phyloP scores from a whole-genome alignment of 2,113 vertebrate genomes.

The Geothlypis trichas region DNA sequence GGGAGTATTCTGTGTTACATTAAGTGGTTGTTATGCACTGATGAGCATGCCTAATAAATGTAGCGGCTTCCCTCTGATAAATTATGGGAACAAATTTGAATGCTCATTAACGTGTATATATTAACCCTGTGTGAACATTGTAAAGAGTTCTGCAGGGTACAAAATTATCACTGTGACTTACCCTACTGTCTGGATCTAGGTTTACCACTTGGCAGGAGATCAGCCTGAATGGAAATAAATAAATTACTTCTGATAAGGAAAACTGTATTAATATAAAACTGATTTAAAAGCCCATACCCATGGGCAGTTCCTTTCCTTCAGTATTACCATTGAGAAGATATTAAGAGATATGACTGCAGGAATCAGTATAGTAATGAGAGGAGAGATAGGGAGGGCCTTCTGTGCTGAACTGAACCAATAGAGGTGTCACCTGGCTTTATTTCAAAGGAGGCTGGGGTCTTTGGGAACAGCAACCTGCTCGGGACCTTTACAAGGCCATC shows the following conservation, averaged over 20 bases:
- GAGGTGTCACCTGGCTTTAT: neutral
- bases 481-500: neutral
- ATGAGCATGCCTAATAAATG: neutral
- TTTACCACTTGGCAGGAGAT: neutral
- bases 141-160: neutral
- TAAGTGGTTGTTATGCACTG: slow-evolving; percentile 4
- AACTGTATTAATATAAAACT: neutral
- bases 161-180: neutral
- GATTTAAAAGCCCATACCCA: neutral
- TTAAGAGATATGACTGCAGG: neutral
- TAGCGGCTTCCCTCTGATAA: neutral
- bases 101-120: neutral
- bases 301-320: neutral
- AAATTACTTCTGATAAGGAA: neutral
- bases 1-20: slow-evolving; percentile 10
- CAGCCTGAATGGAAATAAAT: neutral
- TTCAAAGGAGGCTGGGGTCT: neutral
- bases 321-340: neutral
- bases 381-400: neutral
- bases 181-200: neutral
- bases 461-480: neutral
- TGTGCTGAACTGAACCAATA: neutral
- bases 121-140: neutral
- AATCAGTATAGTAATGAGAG: neutral
- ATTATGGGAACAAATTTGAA: neutral